Evolutionary conservation across 1,140 invertebrate species (phyloP), one percentile per base, ranked within the genome.

Genomic region (Drosophila truncata): DNA sequence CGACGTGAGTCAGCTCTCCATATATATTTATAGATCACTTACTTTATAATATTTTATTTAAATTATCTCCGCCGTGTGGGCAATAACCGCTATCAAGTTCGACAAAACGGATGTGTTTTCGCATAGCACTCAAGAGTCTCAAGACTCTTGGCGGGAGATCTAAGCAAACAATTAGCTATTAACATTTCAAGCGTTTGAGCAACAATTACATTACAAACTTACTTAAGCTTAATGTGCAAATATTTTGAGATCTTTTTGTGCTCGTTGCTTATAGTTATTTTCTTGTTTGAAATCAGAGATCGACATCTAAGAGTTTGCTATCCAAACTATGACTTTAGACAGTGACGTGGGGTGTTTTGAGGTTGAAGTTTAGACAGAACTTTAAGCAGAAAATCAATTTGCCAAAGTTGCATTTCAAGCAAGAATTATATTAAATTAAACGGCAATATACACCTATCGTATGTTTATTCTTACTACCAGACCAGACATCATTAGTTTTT

Each of bases 161-260:
- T 63, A 55, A 52, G 39, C 72, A 87, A 87, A 87, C 84, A 87
- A 88, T 87, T 88, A 83, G 84, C 80, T 88, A 88, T 88, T 88
- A 88, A 87, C 57, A 85, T 75, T 70, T 82, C n/a, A 72, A 73
- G 72, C 77, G 33, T 58, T 80, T 60, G 57, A 66, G 52, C 72
- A 82, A 63, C 80, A 62, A 46, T 65, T 63, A 59, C 63, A 37
- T 69, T 63, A 62, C 60, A 65, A 87, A 79, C 46, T 67, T 61
- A 82, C 60, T 83, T 77, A 59, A 49, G 55, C 46, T 37, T 54
- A 76, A 65, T 86, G 82, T 69, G 80, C 76, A 88, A 88, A 87
- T 88, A 86, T 86, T 83, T 87, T 54, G 57, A 44, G 50, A 78
- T 73, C 47, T 67, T 23, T 60, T 54, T 69, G 41, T 50, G 64